Evolutionary conservation across 2,113 vertebrate species (phyloP).

Genomic region (Prionailurus viverrinus): DNA sequence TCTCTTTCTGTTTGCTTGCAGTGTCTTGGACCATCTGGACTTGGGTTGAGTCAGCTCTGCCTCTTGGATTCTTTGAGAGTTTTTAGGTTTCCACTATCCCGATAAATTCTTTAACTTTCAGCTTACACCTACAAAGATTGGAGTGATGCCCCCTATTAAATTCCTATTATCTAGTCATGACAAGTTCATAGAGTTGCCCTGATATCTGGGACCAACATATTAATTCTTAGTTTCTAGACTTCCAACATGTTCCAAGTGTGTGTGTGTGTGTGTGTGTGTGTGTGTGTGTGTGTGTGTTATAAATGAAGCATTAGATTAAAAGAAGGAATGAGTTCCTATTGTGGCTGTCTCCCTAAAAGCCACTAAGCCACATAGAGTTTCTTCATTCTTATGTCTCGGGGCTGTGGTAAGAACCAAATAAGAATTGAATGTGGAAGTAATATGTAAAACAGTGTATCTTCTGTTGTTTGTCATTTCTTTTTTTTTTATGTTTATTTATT

Average conservation of each 20-base stretch:
- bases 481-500: too few relatives aligned
- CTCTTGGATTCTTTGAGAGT: neutral
- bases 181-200: neutral
- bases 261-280: neutral
- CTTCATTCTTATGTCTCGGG: neutral
- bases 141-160: neutral
- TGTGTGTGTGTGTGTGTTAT: too few relatives aligned
- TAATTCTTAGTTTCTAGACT: neutral
- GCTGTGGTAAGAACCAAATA: neutral
- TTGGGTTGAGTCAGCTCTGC: neutral
- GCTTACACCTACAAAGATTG: rapidly evolving
- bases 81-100: neutral
- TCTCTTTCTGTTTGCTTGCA: neutral
- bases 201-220: neutral
- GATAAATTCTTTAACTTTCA: neutral
- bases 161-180: neutral
- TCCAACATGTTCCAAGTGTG: neutral
- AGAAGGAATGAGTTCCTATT: neutral
- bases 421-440: neutral
- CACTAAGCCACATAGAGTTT: neutral
- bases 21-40: neutral
- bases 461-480: neutral
- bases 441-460: neutral
- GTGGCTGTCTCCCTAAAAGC: neutral
- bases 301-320: neutral